phyloP scores from a whole-genome alignment of 2,888 invertebrate species.

The Leptinotarsa tumamoca region DNA sequence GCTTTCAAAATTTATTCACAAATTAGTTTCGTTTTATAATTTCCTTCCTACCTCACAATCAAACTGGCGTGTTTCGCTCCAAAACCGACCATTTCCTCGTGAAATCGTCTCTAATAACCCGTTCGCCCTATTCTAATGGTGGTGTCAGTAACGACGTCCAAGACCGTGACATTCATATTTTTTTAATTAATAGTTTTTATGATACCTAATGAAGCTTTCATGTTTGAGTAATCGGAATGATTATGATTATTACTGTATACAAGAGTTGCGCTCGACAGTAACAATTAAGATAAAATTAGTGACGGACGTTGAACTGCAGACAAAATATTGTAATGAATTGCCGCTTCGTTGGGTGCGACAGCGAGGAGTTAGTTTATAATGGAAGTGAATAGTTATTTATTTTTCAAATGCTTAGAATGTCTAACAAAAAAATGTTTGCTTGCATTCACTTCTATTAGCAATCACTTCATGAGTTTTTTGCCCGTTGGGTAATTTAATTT shows the following conservation, averaged over 20 bases:
- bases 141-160: neutral
- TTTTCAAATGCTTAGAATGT: too few relatives aligned
- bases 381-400: neutral
- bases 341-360: slow-evolving; percentile 2
- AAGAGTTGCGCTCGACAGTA: slow-evolving; percentile 25
- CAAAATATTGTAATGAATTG: slow-evolving; percentile 23
- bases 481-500: too few relatives aligned
- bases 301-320: slow-evolving; percentile 28
- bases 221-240: slow-evolving; percentile 24
- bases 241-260: slow-evolving; percentile 19
- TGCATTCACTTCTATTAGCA: too few relatives aligned
- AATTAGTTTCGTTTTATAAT: slow-evolving; percentile 13
- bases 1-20: neutral
- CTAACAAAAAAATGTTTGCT: too few relatives aligned
- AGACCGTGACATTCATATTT: slow-evolving; percentile 25
- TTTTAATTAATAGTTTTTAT: slow-evolving; percentile 29
- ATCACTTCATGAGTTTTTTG: too few relatives aligned
- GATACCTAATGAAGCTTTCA: slow-evolving; percentile 24
- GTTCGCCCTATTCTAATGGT: neutral
- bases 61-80: neutral
- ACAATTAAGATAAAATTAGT: slow-evolving; percentile 35
- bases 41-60: neutral
- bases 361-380: neutral
- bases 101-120: slow-evolving; percentile 7
- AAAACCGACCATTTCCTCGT: neutral